These are phyloP conservation scores for Rallus limicola DNA, from an alignment of 2,113 vertebrate genomes.

Conservation along the genomic window DNA sequence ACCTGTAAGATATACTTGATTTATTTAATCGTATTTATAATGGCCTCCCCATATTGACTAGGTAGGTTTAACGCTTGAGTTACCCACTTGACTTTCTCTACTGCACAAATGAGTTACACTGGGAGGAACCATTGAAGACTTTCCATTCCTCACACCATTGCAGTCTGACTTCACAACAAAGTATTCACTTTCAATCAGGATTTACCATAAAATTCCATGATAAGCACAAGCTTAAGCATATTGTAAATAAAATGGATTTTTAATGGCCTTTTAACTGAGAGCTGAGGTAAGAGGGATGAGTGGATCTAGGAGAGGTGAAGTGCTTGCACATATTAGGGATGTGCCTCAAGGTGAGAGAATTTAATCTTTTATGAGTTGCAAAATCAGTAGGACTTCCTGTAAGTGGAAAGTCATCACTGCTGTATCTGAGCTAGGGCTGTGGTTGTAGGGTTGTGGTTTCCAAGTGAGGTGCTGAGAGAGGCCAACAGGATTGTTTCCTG, in stretches of 20 bases:
- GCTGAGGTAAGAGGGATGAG: neutral
- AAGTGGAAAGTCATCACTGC: neutral
- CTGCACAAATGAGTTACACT: neutral
- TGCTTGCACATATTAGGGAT: neutral
- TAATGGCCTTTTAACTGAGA: constrained; percentile 4
- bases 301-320: neutral
- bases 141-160: neutral
- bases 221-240: neutral
- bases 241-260: neutral
- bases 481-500: neutral
- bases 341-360: neutral
- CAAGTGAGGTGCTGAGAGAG: neutral
- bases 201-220: neutral
- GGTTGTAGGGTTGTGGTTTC: constrained; percentile 1
- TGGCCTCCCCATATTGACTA: neutral
- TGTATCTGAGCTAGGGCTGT: neutral
- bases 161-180: neutral
- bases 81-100: neutral
- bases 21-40: neutral
- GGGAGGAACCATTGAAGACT: neutral
- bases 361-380: neutral
- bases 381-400: neutral
- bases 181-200: neutral
- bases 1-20: neutral
- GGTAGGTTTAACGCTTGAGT: neutral